Percentiles rank a stretch among this genome's conserved stretches.
Conservation (phyloP, 1,140 invertebrate species). For the Neuroterus valhalla region DNA sequence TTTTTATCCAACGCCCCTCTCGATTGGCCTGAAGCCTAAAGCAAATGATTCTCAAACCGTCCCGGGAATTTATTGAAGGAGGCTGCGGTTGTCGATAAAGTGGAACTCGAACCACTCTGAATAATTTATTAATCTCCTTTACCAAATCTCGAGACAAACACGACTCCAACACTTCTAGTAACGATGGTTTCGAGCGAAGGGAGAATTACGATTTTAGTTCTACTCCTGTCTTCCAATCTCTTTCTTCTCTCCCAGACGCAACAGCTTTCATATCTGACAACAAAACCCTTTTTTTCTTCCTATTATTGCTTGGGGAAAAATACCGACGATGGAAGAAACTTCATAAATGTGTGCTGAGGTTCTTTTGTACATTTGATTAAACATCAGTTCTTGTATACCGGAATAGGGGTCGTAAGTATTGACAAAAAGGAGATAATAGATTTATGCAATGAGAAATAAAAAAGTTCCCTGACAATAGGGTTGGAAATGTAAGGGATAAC, state of each 20-base stretch:
- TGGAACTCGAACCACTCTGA: slow-evolving; percentile 1
- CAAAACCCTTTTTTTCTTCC: neutral
- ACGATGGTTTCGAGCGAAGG: neutral
- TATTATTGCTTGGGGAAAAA: neutral
- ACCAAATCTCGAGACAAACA: neutral
- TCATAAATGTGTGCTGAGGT: neutral
- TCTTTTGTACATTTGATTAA: slow-evolving; percentile 13
- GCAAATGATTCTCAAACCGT: no score
- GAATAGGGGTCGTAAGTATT: neutral
- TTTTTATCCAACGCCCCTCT: no score
- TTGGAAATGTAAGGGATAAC: no score
- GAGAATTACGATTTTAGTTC: slow-evolving; percentile 3
- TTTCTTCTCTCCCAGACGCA: neutral
- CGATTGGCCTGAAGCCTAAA: no score
- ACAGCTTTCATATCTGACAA: slow-evolving; percentile 21
- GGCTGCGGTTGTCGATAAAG: neutral
- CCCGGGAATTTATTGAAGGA: neutral
- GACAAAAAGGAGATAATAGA: neutral
- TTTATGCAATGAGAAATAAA: neutral
- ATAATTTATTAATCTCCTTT: neutral
- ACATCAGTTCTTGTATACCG: neutral
- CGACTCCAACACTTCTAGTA: neutral
- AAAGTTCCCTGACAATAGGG: no score
- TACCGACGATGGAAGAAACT: slow-evolving; percentile 5
- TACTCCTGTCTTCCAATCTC: neutral